A percentile compares a stretch with the other conserved stretches of the same genome.
Evolutionary conservation across 2,113 vertebrate species (phyloP).

Genomic region (Ceyx margarethae): DNA sequence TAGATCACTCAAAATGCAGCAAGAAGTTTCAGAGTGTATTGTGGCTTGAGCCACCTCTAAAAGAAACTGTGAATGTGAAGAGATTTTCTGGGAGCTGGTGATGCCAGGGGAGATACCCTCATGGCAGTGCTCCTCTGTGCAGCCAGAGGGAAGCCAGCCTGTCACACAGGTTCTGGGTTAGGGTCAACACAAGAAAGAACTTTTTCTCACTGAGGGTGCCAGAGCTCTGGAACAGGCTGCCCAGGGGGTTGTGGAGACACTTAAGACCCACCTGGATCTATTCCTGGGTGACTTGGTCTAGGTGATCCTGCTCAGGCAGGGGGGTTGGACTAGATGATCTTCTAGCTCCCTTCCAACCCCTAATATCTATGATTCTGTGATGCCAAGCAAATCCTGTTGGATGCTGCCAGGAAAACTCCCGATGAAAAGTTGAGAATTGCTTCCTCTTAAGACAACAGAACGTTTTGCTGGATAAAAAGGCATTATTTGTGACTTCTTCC

Average conservation of each 20-base stretch:
- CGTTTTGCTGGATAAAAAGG: too few species aligned
- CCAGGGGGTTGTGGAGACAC: too few species aligned
- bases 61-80: not conserved
- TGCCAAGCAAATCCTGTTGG: not conserved
- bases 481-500: conserved; percentile 29
- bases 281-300: too few species aligned
- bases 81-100: not conserved
- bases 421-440: not conserved
- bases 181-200: too few species aligned
- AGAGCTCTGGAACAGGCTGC: too few species aligned
- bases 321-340: too few species aligned
- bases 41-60: not conserved
- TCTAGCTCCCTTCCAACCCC: too few species aligned
- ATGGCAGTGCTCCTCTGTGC: not conserved
- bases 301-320: too few species aligned
- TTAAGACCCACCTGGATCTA: too few species aligned
- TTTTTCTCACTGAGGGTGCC: too few species aligned
- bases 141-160: not conserved
- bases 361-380: not conserved
- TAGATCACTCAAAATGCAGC: rapidly evolving
- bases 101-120: not conserved
- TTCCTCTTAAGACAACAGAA: too few species aligned
- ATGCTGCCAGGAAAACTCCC: not conserved
- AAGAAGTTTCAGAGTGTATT: not conserved
- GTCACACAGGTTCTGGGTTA: not conserved